Conservation (phyloP, 2,888 invertebrate species). For the Sarcophaga caerulescens region DNA sequence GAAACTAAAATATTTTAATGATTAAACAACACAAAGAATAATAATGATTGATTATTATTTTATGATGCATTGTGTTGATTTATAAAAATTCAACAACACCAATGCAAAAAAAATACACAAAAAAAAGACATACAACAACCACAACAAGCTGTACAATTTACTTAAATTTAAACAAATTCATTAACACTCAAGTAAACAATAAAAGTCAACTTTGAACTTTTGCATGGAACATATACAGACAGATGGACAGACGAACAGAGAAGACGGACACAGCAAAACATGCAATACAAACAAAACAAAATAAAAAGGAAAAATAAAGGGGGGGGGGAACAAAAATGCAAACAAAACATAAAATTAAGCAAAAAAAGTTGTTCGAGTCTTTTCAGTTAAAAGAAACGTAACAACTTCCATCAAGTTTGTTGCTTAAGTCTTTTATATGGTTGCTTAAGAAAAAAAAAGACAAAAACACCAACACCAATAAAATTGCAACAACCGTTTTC, state of each 20-base stretch:
- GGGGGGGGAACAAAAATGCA: neutral
- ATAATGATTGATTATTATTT: constrained; percentile 68
- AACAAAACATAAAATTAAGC: constrained; percentile 14
- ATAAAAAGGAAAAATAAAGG: neutral
- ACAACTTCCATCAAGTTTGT: constrained; percentile 61
- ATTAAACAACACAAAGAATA: neutral
- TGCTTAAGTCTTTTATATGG: constrained; percentile 60
- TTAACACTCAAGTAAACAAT: constrained; percentile 65
- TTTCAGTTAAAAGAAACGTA: neutral
- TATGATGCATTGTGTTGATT: constrained; percentile 67
- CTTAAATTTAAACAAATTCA: constrained; percentile 66
- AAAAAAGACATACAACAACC: constrained; percentile 13
- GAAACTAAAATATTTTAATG: neutral
- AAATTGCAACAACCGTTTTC: constrained; percentile 58
- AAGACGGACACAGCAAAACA: constrained; percentile 16
- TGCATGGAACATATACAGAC: constrained; percentile 27
- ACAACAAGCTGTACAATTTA: constrained; percentile 57
- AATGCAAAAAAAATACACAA: neutral
- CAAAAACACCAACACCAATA: constrained; percentile 19
- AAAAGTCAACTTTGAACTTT: constrained; percentile 66
- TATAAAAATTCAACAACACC: constrained; percentile 46
- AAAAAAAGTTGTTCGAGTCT: constrained; percentile 7
- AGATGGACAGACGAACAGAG: neutral
- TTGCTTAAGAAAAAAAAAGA: neutral
- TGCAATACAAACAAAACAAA: constrained; percentile 26